A percentile compares a stretch with the other conserved stretches of the same genome.
Conservation (phyloP, 1,140 invertebrate genomes). For the Venturia canescens region DNA sequence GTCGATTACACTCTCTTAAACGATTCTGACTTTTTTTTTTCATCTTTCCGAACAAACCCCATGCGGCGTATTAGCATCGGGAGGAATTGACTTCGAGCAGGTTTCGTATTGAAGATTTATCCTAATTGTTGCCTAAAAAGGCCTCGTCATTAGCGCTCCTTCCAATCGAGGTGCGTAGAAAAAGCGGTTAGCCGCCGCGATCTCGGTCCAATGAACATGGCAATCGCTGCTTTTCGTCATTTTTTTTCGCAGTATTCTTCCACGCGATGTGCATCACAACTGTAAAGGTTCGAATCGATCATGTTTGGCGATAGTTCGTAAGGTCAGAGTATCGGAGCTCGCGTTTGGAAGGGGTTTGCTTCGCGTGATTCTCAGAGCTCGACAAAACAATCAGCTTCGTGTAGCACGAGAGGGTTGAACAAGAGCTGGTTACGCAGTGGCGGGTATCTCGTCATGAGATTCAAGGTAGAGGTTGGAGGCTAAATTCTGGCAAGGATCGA, state of each 20-base stretch:
- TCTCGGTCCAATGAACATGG: too few relatives aligned
- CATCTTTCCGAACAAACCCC: not conserved
- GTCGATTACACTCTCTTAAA: not conserved
- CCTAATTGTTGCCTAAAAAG: too few relatives aligned
- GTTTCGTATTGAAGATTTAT: too few relatives aligned
- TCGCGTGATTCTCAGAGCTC: slow-evolving; percentile 64
- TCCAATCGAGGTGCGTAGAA: too few relatives aligned
- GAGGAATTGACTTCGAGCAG: not conserved
- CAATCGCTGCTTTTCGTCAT: too few relatives aligned
- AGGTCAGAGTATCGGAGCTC: slow-evolving; percentile 64
- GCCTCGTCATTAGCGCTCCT: too few relatives aligned
- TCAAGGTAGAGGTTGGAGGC: slow-evolving; percentile 40
- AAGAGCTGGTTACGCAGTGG: slow-evolving; percentile 1
- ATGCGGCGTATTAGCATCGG: not conserved
- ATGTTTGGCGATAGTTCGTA: slow-evolving; percentile 45
- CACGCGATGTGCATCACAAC: not conserved
- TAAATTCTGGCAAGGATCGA: slow-evolving; percentile 25
- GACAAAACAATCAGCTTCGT: slow-evolving; percentile 69
- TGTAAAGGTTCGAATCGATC: slow-evolving; percentile 13
- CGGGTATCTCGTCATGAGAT: slow-evolving; percentile 28
- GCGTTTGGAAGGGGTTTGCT: slow-evolving; percentile 22
- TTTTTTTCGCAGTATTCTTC: not conserved
- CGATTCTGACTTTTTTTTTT: not conserved
- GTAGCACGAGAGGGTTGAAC: slow-evolving; percentile 48
- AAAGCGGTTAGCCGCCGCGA: too few relatives aligned